Percentiles rank a stretch among this genome's conserved stretches.
These are phyloP conservation scores for Protonemura montana DNA, from an alignment of 2,888 invertebrate genomes.

Conservation along the genomic window DNA sequence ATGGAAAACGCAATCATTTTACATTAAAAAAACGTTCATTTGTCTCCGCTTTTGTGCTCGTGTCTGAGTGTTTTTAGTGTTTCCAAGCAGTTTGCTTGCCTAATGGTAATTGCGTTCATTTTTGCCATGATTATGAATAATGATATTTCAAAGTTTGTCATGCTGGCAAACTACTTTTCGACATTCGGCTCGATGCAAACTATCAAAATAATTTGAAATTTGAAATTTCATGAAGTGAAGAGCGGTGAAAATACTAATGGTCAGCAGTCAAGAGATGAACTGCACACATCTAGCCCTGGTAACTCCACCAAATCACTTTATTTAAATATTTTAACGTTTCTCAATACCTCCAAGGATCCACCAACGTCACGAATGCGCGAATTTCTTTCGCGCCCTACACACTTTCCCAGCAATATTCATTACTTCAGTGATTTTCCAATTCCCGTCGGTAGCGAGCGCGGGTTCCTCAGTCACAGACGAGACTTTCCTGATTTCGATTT, in stretches of 20 bases:
- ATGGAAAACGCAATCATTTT: background rate
- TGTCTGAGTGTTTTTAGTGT: background rate
- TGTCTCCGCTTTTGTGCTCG: background rate
- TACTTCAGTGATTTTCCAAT: too few species aligned
- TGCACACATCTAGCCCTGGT: background rate
- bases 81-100: background rate
- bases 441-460: too few species aligned
- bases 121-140: background rate
- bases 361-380: too few species aligned
- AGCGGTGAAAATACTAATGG: too few species aligned
- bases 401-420: too few species aligned
- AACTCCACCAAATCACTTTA: background rate
- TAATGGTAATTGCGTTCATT: background rate
- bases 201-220: too few species aligned
- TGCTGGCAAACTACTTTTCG: too few species aligned
- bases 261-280: background rate
- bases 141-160: background rate
- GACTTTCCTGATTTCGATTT: background rate
- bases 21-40: background rate
- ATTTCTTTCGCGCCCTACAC: too few species aligned
- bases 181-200: too few species aligned
- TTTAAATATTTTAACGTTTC: too few species aligned
- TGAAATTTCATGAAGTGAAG: too few species aligned
- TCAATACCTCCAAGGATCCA: too few species aligned
- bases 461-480: background rate